phyloP scores from a whole-genome alignment of 2,113 vertebrate genomes.

The Chaetodon trifascialis region DNA sequence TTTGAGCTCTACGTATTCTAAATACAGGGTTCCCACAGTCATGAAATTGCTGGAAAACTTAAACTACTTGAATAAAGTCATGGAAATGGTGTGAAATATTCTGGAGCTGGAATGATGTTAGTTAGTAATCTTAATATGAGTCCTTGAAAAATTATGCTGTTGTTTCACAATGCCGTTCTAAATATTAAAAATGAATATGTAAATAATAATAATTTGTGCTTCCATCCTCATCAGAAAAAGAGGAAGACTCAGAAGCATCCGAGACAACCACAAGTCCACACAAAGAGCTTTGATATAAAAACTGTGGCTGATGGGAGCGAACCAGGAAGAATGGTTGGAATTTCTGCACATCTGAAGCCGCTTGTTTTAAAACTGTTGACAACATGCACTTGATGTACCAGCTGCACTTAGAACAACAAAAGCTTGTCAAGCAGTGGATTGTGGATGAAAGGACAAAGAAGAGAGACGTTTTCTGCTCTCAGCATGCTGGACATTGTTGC shows the following conservation, averaged over 20 bases:
- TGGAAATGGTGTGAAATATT: no score
- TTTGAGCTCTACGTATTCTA: background rate
- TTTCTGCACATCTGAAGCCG: slow-evolving; percentile 2
- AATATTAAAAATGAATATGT: background rate
- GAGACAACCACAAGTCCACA: slow-evolving; percentile 43
- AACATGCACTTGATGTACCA: slow-evolving; percentile 59
- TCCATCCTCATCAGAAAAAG: slow-evolving; percentile 49
- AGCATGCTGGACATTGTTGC: slow-evolving; percentile 29
- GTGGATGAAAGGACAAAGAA: slow-evolving; percentile 42
- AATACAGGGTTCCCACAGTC: no score
- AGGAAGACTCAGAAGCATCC: slow-evolving; percentile 23
- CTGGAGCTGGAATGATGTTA: no score
- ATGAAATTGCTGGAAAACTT: no score
- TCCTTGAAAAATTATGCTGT: no score
- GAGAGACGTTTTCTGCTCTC: slow-evolving; percentile 46
- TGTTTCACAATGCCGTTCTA: background rate
- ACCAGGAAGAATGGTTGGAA: background rate
- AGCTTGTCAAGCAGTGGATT: slow-evolving; percentile 32
- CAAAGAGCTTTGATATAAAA: slow-evolving; percentile 77
- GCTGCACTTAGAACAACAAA: slow-evolving; percentile 39
- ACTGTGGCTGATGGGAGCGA: slow-evolving; percentile 3
- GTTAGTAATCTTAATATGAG: no score
- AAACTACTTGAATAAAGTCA: no score
- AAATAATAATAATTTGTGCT: background rate
- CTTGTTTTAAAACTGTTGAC: slow-evolving; percentile 37